Base-by-base conservation (phyloP, 1,140 invertebrate genomes). In the Proctacanthus coquilletti region DNA sequence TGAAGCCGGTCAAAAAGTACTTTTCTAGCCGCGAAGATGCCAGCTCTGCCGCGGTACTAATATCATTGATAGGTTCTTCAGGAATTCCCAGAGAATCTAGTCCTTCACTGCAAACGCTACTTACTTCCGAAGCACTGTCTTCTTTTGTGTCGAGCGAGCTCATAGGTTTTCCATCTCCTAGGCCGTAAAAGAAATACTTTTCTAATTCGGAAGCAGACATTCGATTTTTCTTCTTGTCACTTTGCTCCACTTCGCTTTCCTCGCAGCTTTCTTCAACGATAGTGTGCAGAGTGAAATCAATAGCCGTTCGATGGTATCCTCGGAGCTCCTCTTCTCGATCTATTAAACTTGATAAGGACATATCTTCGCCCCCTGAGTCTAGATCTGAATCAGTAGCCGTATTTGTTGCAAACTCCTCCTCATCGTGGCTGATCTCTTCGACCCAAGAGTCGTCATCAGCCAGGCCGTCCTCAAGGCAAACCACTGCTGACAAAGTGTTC, bases 201-300 rank as follows among this genome's bases (percentile, higher is more conserved):
- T 92, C 86, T 38, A 93, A 52, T 48, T 88, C 83, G 0, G 85
- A 86, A 1, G 81, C 74, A 2, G 76, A 81, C 20, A 72, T 66
- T 14, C 76, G 75, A 36, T 74, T 62, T 23, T 60, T 64, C 44
- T 72, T 73, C 47, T 68, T 67, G n/a, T 62, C 62, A 39, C 59
- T 68, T 27, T 66, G 68, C 50, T 81, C 81, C 31, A 76, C 74
- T 60, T 83, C 82, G 54, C 77, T 89, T 56, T 93, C 87, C 59
- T 92, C 87, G 52, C 86, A 91, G 42, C 84, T 88, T 58, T 93
- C 88, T 63, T 94, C 88, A 1, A 89, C 76, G 45, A 94, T 94
- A 0, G 88, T 94, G 47, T 92, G 86, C 34, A 94, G 62, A 0
- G 85, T 89, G 45, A 91, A 88, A 58, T 91, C 85, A 43, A 88